Conservation (phyloP, 2,113 vertebrate genomes). For the Cryptomyrus ogoouensis region DNA sequence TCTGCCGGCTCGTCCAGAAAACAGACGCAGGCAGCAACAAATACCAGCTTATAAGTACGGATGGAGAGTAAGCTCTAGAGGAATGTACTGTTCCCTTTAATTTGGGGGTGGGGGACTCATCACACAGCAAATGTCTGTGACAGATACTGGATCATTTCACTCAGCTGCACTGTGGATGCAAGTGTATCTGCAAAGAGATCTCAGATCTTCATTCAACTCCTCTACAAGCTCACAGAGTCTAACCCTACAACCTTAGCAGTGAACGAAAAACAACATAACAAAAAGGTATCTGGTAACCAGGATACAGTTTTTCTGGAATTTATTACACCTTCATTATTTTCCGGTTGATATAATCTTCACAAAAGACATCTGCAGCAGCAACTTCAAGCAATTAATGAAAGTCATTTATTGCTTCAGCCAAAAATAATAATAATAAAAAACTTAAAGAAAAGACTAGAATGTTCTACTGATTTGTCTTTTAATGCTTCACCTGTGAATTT, state of each 20-base stretch:
- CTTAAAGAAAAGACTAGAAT: background rate
- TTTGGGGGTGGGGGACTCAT: background rate
- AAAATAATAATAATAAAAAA: background rate
- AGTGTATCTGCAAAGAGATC: background rate
- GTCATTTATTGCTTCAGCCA: conserved; percentile 6
- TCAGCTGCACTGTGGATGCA: background rate
- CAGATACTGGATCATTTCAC: background rate
- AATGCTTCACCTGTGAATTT: background rate
- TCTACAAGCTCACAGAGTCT: background rate
- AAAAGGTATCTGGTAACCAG: background rate
- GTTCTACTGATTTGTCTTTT: background rate
- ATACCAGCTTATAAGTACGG: background rate
- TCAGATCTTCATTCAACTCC: background rate
- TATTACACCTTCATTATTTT: background rate
- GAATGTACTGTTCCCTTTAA: conserved; percentile 6
- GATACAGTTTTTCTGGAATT: background rate
- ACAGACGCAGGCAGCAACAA: background rate
- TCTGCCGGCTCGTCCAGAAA: background rate
- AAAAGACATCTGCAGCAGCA: background rate
- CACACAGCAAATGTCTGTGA: background rate
- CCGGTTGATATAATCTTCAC: background rate
- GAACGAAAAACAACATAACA: background rate
- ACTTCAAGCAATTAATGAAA: background rate
- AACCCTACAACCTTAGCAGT: background rate
- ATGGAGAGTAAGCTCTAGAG: background rate